Conservation (phyloP, 2,113 vertebrate genomes). For the Oryctolagus cuniculus region mOryCun1.1 NC_091432.1:79755001-79755500, state of each 20-base stretch:
- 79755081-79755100: background rate
- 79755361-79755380: conserved; percentile 72
- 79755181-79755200: conserved; percentile 21
- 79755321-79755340: conserved; percentile 83
- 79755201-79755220: conserved; percentile 62
- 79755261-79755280: conserved; percentile 77
- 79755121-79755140: conserved; percentile 13
- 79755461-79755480: conserved; percentile 42
- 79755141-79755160: background rate
- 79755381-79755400: conserved; percentile 46
- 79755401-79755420: conserved; percentile 72
- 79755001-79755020: too few species aligned
- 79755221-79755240: conserved; percentile 75
- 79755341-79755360: conserved; percentile 74
- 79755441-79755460: conserved; percentile 42
- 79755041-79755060: too few species aligned
- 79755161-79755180: conserved; percentile 24
- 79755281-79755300: conserved; percentile 80
- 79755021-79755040: too few species aligned
- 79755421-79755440: conserved; percentile 70
- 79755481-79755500: conserved; percentile 53
- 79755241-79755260: conserved; percentile 81
- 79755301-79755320: conserved; percentile 81
- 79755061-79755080: too few species aligned
- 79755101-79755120: background rate